Conservation (phyloP, 2,113 vertebrate species). For the Halichoeres trimaculatus region DNA sequence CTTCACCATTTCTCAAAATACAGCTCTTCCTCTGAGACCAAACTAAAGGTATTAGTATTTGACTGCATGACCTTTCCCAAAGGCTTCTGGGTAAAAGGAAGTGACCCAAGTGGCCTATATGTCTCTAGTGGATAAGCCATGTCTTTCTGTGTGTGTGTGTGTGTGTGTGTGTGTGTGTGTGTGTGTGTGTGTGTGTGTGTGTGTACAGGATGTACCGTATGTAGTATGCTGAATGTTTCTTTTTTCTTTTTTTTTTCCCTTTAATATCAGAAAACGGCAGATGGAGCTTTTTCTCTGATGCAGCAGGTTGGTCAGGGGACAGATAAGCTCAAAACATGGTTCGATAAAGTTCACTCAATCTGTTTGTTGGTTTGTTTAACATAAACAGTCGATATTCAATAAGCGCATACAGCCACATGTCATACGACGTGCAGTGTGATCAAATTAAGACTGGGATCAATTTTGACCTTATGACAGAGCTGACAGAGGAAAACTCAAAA, state of each 20-base stretch:
- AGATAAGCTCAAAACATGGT: constrained; percentile 23
- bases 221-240: background rate
- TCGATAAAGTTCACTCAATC: constrained; percentile 38
- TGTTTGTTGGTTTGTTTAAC: constrained; percentile 45
- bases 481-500: constrained; percentile 34
- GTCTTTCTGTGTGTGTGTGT: constrained; percentile 9
- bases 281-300: constrained; percentile 43
- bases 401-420: constrained; percentile 11
- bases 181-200: background rate
- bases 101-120: constrained; percentile 67
- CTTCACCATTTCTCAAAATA: constrained; percentile 64
- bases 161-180: background rate
- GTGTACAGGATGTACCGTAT: constrained; percentile 8
- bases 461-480: constrained; percentile 12
- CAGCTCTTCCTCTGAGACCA: constrained; percentile 70
- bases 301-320: constrained; percentile 27
- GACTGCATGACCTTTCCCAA: constrained; percentile 72
- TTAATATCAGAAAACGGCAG: constrained; percentile 28
- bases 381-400: constrained; percentile 39
- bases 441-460: constrained; percentile 23
- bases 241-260: constrained; percentile 17
- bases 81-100: constrained; percentile 75
- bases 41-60: constrained; percentile 80
- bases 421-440: constrained; percentile 2
- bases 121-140: constrained; percentile 52